Base-by-base conservation (phyloP, 2,113 vertebrate genomes). In the Emydocephalus ijimae region DNA sequence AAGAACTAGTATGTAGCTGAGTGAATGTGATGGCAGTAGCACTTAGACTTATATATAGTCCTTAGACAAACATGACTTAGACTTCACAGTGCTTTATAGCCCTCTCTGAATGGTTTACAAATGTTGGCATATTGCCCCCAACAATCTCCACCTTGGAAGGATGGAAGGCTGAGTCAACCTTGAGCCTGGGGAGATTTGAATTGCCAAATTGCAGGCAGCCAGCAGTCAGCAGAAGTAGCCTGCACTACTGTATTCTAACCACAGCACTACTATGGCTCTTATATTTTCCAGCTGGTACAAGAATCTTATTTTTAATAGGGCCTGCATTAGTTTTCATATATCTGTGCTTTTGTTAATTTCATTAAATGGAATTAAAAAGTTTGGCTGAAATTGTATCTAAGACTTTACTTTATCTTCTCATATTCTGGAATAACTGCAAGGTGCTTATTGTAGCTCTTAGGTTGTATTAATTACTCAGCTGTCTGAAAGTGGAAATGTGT, bases 261-360 rank as follows among this genome's bases (percentile, higher is more conserved):
- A 50, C 8, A 1, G 48, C 8, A 50, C 8, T 50, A 50, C 48
- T 8, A 50, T 50, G 48, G 48, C 48, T 50, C 8, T 50, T 50
- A 50, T 50, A 50, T 90, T 59, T 94, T 96, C 95, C 96, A 96
- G 95, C 95, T 97, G 96, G 95, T 94, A 93, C 93, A 96, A 93
- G 94, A 96, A 95, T 95, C 96, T 97, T 97, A 95, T 96, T 97
- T 96, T 95, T 96, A 93, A 92, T 89, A 94, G 91, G 89, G 92
- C 93, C 94, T 94, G 94, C 92, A 92, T 95, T 93, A 95, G 89
- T 88, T 56, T 39, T 26, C 59, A 91, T 57, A 87, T 86, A 81
- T 93, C 95, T 95, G 92, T 57, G 59, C 93, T 90, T 90, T 91
- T 93, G 94, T 94, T 96, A 97, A 95, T 96, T 94, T 92, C 90